Conservation (phyloP, 2,888 invertebrate genomes). For the Watsonalla cultraria region DNA sequence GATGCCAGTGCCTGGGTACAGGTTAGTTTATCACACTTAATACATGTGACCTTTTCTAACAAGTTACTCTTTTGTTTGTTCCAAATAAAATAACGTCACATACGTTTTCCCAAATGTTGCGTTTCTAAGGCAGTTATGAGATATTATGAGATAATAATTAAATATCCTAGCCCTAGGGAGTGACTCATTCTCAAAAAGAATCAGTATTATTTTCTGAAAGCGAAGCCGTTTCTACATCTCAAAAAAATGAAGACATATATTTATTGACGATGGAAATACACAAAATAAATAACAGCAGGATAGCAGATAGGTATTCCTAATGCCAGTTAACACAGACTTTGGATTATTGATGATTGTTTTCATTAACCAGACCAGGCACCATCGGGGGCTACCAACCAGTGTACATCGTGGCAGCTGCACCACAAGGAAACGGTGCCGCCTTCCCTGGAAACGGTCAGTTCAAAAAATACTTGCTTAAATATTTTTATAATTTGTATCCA, state of each 20-base stretch:
- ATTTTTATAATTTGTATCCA: too few relatives aligned
- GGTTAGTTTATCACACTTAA: conserved; percentile 25
- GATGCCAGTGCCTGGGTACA: conserved; percentile 71
- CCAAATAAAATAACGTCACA: not conserved
- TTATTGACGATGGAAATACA: too few relatives aligned
- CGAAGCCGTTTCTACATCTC: too few relatives aligned
- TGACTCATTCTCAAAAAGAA: too few relatives aligned
- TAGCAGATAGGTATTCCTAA: too few relatives aligned
- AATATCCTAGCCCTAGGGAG: not conserved
- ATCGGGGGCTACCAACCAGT: conserved; percentile 68
- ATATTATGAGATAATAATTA: not conserved
- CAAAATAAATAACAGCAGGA: too few relatives aligned
- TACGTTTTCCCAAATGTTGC: too few relatives aligned
- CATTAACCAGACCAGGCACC: conserved; percentile 48
- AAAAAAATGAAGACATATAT: too few relatives aligned
- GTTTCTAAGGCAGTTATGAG: not conserved
- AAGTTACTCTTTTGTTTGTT: not conserved
- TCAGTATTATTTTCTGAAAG: too few relatives aligned
- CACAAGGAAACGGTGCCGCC: conserved; percentile 44
- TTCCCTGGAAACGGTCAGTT: conserved; percentile 41
- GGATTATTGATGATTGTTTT: not conserved
- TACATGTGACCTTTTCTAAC: not conserved
- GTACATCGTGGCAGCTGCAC: conserved; percentile 62
- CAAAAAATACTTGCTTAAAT: too few relatives aligned
- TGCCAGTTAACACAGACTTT: too few relatives aligned